These are phyloP conservation scores for Ctenoplectra terminalis DNA, from an alignment of 1,140 invertebrate genomes.

Conservation along the genomic window DNA sequence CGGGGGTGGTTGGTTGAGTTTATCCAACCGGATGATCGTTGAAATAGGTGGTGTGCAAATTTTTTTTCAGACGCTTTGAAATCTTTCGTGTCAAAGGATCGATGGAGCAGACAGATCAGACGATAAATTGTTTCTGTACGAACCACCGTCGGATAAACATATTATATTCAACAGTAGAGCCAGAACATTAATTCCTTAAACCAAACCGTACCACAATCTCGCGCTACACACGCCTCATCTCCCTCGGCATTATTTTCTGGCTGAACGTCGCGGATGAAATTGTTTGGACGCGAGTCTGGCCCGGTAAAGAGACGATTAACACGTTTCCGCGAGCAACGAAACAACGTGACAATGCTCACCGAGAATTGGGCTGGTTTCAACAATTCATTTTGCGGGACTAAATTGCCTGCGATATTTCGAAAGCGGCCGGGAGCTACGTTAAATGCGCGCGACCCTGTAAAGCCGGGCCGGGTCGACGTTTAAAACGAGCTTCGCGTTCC, in stretches of 20 bases:
- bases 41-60: too few relatives aligned
- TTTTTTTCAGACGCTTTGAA: too few relatives aligned
- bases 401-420: conserved; percentile 54
- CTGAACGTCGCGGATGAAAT: neutral
- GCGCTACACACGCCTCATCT: neutral
- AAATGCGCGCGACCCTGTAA: conserved; percentile 14
- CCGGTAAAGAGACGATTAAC: conserved; percentile 48
- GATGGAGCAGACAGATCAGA: too few relatives aligned
- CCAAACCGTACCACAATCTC: neutral
- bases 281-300: neutral
- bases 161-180: neutral
- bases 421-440: conserved; percentile 12
- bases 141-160: neutral
- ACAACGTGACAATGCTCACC: conserved; percentile 39
- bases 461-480: neutral
- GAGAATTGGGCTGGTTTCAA: conserved; percentile 42
- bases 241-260: neutral
- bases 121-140: too few relatives aligned
- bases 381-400: conserved; percentile 46
- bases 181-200: conserved; percentile 11
- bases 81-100: too few relatives aligned
- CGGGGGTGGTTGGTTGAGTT: too few relatives aligned
- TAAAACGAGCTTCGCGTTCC: conserved; percentile 12
- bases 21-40: too few relatives aligned
- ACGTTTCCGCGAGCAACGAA: conserved; percentile 21